These are phyloP conservation scores for Oligia strigilis DNA, from an alignment of 2,888 invertebrate species.

Conservation along the genomic window DNA sequence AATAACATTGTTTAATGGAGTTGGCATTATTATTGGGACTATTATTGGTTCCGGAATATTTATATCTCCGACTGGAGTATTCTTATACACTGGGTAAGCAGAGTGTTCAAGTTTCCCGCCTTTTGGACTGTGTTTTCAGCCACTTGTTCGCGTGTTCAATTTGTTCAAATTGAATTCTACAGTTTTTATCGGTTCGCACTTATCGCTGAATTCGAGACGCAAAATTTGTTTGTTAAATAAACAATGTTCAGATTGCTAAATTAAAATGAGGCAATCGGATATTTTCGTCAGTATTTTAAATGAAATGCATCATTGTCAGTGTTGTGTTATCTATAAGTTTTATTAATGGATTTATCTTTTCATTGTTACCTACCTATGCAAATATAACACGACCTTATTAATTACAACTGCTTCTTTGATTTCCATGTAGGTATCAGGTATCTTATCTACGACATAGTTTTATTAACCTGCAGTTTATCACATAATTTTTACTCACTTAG, in stretches of 20 bases:
- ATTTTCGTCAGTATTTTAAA: slow-evolving; percentile 3
- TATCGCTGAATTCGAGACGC: slow-evolving; percentile 63
- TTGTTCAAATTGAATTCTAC: slow-evolving; percentile 31
- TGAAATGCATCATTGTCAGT: background rate
- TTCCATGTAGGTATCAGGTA: slow-evolving; percentile 13
- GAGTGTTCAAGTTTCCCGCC: slow-evolving; percentile 76
- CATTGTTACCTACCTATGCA: background rate
- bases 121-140: slow-evolving; percentile 56
- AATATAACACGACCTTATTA: slow-evolving; percentile 5
- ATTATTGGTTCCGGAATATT: slow-evolving; percentile 98
- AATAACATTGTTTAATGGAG: slow-evolving; percentile 96
- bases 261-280: background rate
- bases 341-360: slow-evolving; percentile 7
- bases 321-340: background rate
- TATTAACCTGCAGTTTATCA: slow-evolving; percentile 33
- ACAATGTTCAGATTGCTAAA: slow-evolving; percentile 32
- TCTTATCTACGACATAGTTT: slow-evolving; percentile 44
- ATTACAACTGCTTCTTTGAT: slow-evolving; percentile 26
- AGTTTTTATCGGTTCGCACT: slow-evolving; percentile 59
- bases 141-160: slow-evolving; percentile 51
- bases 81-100: slow-evolving; percentile 91
- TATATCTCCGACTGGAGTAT: slow-evolving; percentile 96
- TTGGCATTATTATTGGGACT: slow-evolving; percentile 96
- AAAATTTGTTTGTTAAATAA: slow-evolving; percentile 56
- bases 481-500: slow-evolving; percentile 9